These are phyloP conservation scores for Drepana falcataria DNA, from an alignment of 2,888 invertebrate species.

Conservation along the genomic window DNA sequence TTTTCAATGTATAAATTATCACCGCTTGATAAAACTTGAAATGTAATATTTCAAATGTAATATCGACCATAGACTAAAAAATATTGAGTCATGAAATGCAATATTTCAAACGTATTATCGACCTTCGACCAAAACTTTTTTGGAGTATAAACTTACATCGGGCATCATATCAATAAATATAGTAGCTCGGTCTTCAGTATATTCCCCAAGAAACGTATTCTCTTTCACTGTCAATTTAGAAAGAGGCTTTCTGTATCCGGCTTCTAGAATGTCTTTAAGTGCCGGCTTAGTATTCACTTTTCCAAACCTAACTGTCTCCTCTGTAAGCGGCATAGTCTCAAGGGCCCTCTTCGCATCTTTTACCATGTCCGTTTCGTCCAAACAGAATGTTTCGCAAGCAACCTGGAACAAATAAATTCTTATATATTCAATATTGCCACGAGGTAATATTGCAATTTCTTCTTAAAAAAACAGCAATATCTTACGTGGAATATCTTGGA, in stretches of 20 bases:
- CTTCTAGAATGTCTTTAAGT: conserved; percentile 48
- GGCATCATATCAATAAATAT: conserved; percentile 79
- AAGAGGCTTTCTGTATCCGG: conserved; percentile 57
- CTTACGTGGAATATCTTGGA: conserved; percentile 88
- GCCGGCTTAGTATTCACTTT: conserved; percentile 58
- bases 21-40: too few species aligned
- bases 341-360: conserved; percentile 88
- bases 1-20: too few species aligned
- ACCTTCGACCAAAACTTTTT: too few species aligned
- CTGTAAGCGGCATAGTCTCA: conserved; percentile 84
- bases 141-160: conserved; percentile 37
- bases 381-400: conserved; percentile 94
- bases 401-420: conserved; percentile 67
- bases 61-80: not conserved
- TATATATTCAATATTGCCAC: too few species aligned
- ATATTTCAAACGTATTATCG: too few species aligned
- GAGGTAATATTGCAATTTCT: not conserved
- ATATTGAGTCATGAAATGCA: not conserved
- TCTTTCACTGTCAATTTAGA: conserved; percentile 74
- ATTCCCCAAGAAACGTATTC: conserved; percentile 79
- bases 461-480: too few species aligned
- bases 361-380: conserved; percentile 92
- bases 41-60: too few species aligned
- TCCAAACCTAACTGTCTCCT: conserved; percentile 85
- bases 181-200: conserved; percentile 74